Evolutionary conservation across 1,140 invertebrate genomes (phyloP), one percentile per base, ranked within the genome.

Genomic region (Teleopsis dalmanni): DNA sequence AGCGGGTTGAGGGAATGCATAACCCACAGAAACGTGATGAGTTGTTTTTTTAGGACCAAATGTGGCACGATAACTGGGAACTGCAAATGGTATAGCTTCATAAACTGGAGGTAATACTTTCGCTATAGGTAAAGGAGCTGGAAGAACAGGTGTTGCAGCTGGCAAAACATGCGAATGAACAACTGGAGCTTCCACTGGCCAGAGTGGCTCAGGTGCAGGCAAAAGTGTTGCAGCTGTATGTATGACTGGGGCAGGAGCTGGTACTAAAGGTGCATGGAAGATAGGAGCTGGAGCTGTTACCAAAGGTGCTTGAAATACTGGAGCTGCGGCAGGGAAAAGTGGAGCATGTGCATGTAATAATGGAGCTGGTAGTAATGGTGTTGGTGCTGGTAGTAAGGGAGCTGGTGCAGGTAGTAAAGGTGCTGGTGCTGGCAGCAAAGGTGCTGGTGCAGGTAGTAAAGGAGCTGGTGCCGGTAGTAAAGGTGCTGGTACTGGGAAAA

Each of bases 1-100:
- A 26, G 23, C 27, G 7, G 26, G 18, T 34, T 57, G 11, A 34
- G 65, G 65, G 16, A 63, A 65, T 1, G 60, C 54, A 37, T 63
- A 68, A 6, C 65, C 64, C 3, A 67, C 44, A 19, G 64, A 63
- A 1, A 68, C 64, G 2, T 58, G 59, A 22, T 62, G 58, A 8
- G 64, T 65, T 29, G 64, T 68, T 23, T 57, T 62, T 35, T 65
- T 68, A 3, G 65, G 60, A 6, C 65, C 65, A 2, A 55, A 58
- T 22, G 60, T 61, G 7, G 58, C 65, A 5, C 65, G 62, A 14
- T 67, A 68, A 29, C 47, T 61, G 42, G 62, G 55, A 2, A 54
- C 50, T 13, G 35, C 16, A 29, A 53, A 53, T n/a, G 51, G 47
- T 6, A 48, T 34, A 6, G 65, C 53, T 38, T 67, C 64, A 7